Conservation (phyloP, 2,113 vertebrate genomes). For the Anhinga anhinga region DNA sequence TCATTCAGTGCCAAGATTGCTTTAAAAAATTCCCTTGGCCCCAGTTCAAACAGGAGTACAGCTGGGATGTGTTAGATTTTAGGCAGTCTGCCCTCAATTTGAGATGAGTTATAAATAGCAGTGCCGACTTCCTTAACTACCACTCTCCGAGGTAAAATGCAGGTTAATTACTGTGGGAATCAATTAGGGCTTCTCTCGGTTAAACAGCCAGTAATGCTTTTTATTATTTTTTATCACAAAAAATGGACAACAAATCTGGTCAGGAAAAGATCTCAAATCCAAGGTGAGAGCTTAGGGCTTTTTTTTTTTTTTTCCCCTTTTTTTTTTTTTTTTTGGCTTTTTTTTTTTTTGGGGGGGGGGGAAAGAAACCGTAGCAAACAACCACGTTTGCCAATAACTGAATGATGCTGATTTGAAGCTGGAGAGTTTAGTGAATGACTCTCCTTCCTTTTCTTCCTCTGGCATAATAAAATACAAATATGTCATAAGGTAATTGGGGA, state of each 20-base stretch:
- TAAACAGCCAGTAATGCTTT: conserved; percentile 78
- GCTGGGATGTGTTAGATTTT: conserved; percentile 99
- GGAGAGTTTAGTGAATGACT: not conserved
- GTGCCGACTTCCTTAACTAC: conserved; percentile 93
- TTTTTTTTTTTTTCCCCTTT: not conserved
- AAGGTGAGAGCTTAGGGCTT: not conserved
- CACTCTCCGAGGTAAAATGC: conserved; percentile 90
- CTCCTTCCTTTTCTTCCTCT: not conserved
- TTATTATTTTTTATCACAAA: conserved; percentile 59
- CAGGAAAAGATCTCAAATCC: conserved; percentile 42
- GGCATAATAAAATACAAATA: not conserved
- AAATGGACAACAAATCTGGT: conserved; percentile 57
- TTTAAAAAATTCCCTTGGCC: conserved; percentile 94
- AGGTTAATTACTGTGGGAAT: conserved; percentile 98
- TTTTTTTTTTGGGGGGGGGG: not conserved
- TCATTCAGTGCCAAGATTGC: conserved; percentile 97
- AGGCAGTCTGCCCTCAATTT: conserved; percentile 98
- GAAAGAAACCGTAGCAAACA: conserved; percentile 2
- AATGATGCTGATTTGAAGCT: not conserved
- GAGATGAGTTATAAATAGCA: conserved; percentile 98
- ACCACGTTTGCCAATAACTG: not conserved
- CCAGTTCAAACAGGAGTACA: conserved; percentile 97
- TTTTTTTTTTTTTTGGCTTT: not conserved
- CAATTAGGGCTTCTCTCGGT: conserved; percentile 82
- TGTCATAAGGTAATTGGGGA: not conserved